phyloP scores from a whole-genome alignment of 2,888 invertebrate species.

The Cephalotes varians region DNA sequence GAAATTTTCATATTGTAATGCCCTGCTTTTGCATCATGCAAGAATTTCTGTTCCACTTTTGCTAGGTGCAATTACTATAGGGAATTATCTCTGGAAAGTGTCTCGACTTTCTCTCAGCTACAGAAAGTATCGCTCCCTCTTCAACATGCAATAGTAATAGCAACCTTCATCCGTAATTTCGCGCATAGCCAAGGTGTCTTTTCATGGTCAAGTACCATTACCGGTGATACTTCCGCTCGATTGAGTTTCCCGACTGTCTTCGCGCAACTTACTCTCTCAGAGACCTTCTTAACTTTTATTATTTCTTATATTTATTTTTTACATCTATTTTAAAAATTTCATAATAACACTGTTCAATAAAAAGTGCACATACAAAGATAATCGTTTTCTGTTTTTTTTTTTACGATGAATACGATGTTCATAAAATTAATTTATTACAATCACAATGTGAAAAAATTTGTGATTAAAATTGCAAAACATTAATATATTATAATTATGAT shows the following conservation, averaged over 20 bases:
- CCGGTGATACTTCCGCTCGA: slow-evolving; percentile 82
- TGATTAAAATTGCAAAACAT: background rate
- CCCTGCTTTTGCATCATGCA: background rate
- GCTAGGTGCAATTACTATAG: slow-evolving; percentile 41
- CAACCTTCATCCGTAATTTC: slow-evolving; percentile 49
- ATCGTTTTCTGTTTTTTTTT: background rate
- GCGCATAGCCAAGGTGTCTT: slow-evolving; percentile 76
- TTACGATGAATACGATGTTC: background rate
- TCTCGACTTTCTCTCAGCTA: slow-evolving; percentile 63
- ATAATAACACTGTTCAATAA: background rate
- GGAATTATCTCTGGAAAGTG: slow-evolving; percentile 45
- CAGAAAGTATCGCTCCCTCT: slow-evolving; percentile 61
- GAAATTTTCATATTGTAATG: background rate
- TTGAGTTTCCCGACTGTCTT: slow-evolving; percentile 82
- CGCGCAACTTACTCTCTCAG: slow-evolving; percentile 78
- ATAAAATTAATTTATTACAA: background rate
- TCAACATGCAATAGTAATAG: slow-evolving; percentile 39
- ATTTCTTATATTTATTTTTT: background rate
- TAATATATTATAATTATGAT: background rate
- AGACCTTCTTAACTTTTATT: background rate
- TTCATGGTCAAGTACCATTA: slow-evolving; percentile 85
- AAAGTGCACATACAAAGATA: background rate
- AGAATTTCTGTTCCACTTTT: slow-evolving; percentile 31
- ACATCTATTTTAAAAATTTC: background rate
- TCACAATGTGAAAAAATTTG: background rate